Conservation (phyloP, 2,113 vertebrate genomes). For the Carlito syrichta region DNA sequence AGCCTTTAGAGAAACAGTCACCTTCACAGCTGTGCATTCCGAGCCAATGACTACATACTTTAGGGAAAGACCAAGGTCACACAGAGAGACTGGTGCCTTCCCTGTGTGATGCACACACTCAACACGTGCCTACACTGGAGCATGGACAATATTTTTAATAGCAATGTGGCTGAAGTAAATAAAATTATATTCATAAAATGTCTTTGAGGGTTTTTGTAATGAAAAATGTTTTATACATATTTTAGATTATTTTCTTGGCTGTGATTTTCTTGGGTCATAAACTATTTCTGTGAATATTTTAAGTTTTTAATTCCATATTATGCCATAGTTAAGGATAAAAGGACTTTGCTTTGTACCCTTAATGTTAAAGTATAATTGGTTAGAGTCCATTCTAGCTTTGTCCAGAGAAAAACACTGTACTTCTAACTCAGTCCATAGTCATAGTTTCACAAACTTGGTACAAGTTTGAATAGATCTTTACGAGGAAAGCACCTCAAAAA, state of each 20-base stretch:
- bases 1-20: background rate
- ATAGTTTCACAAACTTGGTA: background rate
- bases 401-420: background rate
- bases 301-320: slow-evolving; percentile 2
- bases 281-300: background rate
- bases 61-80: background rate
- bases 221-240: background rate
- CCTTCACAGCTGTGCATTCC: slow-evolving; percentile 28
- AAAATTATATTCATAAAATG: background rate
- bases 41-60: background rate
- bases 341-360: background rate
- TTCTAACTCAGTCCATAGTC: background rate
- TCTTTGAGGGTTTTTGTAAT: background rate
- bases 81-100: background rate
- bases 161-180: background rate
- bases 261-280: background rate
- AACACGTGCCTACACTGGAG: background rate
- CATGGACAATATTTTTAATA: background rate
- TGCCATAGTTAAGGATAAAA: background rate
- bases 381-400: background rate
- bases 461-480: slow-evolving; percentile 9
- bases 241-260: background rate
- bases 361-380: background rate
- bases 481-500: background rate
- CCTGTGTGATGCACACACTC: background rate